A percentile compares a stretch with the other conserved stretches of the same genome.
phyloP scores from a whole-genome alignment of 1,140 invertebrate species.

The Conus ventricosus region DNA sequence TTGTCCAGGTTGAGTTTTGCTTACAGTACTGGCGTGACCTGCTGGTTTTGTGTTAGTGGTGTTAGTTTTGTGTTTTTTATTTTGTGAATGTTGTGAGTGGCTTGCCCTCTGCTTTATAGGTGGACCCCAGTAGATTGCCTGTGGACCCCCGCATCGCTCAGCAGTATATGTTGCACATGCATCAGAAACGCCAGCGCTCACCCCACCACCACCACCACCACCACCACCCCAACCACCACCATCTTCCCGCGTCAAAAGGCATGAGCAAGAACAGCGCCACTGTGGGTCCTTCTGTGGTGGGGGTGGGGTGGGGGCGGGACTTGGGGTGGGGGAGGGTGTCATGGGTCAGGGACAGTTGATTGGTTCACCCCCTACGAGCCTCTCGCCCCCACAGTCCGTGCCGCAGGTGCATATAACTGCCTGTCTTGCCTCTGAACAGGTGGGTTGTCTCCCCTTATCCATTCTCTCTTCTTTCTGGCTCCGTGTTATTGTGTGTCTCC shows the following conservation, averaged over 20 bases:
- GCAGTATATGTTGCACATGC: slow-evolving; percentile 57
- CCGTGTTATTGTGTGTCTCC: background rate
- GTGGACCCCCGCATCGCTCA: slow-evolving; percentile 62
- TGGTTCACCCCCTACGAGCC: slow-evolving; percentile 25
- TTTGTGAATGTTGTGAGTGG: slow-evolving; percentile 41
- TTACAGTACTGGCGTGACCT: background rate
- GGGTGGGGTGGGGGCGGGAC: slow-evolving; percentile 27
- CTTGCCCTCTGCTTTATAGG: slow-evolving; percentile 55
- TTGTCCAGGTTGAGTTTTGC: too few relatives aligned
- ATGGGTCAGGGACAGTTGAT: slow-evolving; percentile 38
- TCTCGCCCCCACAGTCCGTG: slow-evolving; percentile 34
- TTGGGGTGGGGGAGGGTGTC: background rate
- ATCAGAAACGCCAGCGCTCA: slow-evolving; percentile 51
- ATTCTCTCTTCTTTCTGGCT: background rate
- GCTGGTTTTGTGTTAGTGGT: background rate
- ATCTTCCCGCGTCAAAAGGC: background rate
- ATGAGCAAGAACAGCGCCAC: background rate
- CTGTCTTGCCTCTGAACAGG: slow-evolving; percentile 51
- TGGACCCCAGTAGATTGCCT: slow-evolving; percentile 62
- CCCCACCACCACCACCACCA: slow-evolving; percentile 37
- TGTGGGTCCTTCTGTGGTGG: background rate
- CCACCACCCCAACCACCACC: slow-evolving; percentile 31
- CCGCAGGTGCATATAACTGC: slow-evolving; percentile 47
- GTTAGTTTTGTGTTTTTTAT: slow-evolving; percentile 15
- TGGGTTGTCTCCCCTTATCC: slow-evolving; percentile 11